Evolutionary conservation across 2,113 vertebrate species (phyloP).

Genomic region (Lasiurus borealis): DNA sequence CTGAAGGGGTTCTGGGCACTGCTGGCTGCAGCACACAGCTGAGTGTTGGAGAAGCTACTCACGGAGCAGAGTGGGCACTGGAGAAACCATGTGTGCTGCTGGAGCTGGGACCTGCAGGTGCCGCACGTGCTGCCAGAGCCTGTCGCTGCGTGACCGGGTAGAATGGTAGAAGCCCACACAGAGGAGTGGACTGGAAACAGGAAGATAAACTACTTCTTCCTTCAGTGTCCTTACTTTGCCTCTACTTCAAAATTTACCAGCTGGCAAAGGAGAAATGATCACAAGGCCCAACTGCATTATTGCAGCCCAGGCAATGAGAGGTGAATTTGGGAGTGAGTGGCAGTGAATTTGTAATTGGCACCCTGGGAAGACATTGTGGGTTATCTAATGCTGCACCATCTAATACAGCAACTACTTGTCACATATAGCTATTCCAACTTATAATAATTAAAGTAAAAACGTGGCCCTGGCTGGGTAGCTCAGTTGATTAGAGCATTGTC

Average conservation of each 20-base stretch:
- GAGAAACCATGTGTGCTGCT: background rate
- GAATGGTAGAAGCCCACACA: background rate
- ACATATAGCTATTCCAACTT: background rate
- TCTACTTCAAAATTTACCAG: background rate
- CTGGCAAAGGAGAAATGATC: background rate
- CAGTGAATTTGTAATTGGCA: background rate
- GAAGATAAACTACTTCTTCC: background rate
- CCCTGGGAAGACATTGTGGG: background rate
- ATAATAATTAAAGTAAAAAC: background rate
- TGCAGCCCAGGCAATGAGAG: background rate
- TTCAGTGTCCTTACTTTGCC: background rate
- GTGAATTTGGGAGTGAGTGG: background rate
- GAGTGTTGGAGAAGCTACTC: background rate
- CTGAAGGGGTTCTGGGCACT: background rate
- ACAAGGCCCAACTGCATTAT: background rate
- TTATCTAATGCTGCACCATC: background rate
- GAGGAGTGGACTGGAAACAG: background rate
- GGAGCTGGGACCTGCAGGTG: background rate
- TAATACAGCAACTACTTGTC: no score
- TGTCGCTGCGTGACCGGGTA: background rate
- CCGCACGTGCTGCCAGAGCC: background rate
- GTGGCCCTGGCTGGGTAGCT: no score
- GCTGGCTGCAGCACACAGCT: background rate
- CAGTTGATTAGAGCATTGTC: no score
- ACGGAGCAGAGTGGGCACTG: background rate